A percentile compares a stretch with the other conserved stretches of the same genome.
phyloP scores from a whole-genome alignment of 1,140 invertebrate genomes.

The Subanguina moxae region DNA sequence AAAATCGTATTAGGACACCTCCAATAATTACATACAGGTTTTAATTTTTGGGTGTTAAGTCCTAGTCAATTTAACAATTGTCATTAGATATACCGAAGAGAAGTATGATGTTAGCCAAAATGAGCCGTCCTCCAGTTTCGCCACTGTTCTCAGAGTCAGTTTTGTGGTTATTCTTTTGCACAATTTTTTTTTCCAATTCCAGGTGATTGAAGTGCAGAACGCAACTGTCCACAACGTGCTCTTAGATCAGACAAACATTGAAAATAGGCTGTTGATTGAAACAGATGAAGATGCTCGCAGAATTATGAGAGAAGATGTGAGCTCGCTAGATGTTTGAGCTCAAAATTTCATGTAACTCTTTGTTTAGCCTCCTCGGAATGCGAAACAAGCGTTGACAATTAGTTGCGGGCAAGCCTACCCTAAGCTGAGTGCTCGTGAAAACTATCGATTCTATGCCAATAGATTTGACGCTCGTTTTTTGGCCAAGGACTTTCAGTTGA shows the following conservation, averaged over 20 bases:
- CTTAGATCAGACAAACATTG: constrained; percentile 21
- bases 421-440: constrained; percentile 3
- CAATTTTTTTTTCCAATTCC: too few relatives aligned
- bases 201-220: constrained; percentile 30
- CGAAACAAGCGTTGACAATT: constrained; percentile 26
- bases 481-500: background rate
- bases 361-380: constrained; percentile 46
- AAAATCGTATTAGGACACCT: background rate
- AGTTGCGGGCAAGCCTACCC: constrained; percentile 35
- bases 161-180: too few relatives aligned
- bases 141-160: constrained; percentile 25
- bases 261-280: constrained; percentile 41
- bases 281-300: constrained; percentile 42
- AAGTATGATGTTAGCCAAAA: constrained; percentile 18
- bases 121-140: constrained; percentile 31
- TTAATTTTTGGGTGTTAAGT: too few relatives aligned
- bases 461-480: constrained; percentile 17
- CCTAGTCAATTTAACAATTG: background rate
- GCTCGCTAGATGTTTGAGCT: background rate
- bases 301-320: constrained; percentile 37
- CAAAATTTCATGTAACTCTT: background rate
- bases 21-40: too few relatives aligned
- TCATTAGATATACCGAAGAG: constrained; percentile 12
- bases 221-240: constrained; percentile 42
- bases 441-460: constrained; percentile 40